Conservation (phyloP, 2,113 vertebrate genomes). For the Lynx canadensis region DNA sequence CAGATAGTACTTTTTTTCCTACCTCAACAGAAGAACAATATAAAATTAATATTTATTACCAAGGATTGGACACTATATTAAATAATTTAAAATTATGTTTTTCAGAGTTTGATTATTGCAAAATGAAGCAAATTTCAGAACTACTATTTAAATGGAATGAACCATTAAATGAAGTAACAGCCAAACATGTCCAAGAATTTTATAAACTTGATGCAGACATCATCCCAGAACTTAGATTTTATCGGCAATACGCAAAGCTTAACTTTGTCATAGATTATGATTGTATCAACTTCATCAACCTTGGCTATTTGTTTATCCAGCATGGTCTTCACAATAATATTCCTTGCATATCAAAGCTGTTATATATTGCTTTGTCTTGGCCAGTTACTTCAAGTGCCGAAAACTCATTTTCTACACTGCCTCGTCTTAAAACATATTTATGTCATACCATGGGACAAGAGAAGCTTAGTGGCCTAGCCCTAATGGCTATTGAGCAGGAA, state of each 20-base stretch:
- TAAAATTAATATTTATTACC: conserved; percentile 76
- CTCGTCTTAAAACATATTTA: conserved; percentile 73
- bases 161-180: conserved; percentile 78
- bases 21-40: conserved; percentile 75
- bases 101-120: conserved; percentile 79
- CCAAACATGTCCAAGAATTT: conserved; percentile 75
- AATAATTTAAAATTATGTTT: conserved; percentile 77
- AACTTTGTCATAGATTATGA: conserved; percentile 67
- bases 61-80: conserved; percentile 74
- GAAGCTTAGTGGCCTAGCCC: conserved; percentile 57
- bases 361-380: conserved; percentile 77
- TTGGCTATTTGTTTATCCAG: conserved; percentile 73
- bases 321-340: conserved; percentile 77
- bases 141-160: conserved; percentile 76
- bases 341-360: conserved; percentile 68
- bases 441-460: conserved; percentile 65
- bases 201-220: conserved; percentile 75
- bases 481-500: conserved; percentile 79
- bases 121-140: conserved; percentile 78
- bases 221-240: conserved; percentile 79
- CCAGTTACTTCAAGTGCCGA: conserved; percentile 64
- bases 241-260: conserved; percentile 76
- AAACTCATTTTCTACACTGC: conserved; percentile 64
- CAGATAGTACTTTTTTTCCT: conserved; percentile 52
- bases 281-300: conserved; percentile 50